These are phyloP conservation scores for Aulostomus chinensis DNA, from an alignment of 2,797 vertebrate genomes.

Conservation along the genomic window DNA sequence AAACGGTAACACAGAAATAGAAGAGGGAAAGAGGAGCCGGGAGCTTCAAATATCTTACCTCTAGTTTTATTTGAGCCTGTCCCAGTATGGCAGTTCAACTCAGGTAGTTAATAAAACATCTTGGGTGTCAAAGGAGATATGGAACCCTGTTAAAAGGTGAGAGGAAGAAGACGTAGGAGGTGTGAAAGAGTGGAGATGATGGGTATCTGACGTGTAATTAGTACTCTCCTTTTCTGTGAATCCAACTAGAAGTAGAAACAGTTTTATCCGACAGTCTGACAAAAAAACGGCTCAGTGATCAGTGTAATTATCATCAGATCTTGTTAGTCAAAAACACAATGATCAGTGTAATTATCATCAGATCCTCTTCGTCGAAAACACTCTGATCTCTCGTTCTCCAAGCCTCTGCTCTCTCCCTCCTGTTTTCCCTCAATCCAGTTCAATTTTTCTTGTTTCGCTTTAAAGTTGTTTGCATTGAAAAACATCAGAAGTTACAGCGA, in stretches of 20 bases:
- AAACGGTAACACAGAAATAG: too few species aligned
- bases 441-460: constrained; percentile 17
- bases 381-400: constrained; percentile 32
- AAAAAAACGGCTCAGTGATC: constrained; percentile 37
- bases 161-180: constrained; percentile 13
- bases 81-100: constrained; percentile 8
- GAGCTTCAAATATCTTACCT: too few species aligned
- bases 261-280: constrained; percentile 46
- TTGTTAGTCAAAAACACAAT: constrained; percentile 43
- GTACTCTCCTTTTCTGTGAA: constrained; percentile 17
- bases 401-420: neutral
- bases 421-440: constrained; percentile 18
- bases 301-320: constrained; percentile 52
- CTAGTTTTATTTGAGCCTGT: too few species aligned
- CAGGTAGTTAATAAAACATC: constrained; percentile 51
- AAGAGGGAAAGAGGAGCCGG: too few species aligned
- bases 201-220: constrained; percentile 41
- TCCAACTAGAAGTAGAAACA: constrained; percentile 30
- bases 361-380: too few species aligned
- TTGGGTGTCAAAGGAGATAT: constrained; percentile 22
- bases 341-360: too few species aligned
- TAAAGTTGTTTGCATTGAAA: constrained; percentile 33
- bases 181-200: constrained; percentile 22
- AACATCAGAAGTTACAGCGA: constrained; percentile 20
- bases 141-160: constrained; percentile 20